phyloP scores from a whole-genome alignment of 2,888 invertebrate species.

The Cephalotes varians region DNA sequence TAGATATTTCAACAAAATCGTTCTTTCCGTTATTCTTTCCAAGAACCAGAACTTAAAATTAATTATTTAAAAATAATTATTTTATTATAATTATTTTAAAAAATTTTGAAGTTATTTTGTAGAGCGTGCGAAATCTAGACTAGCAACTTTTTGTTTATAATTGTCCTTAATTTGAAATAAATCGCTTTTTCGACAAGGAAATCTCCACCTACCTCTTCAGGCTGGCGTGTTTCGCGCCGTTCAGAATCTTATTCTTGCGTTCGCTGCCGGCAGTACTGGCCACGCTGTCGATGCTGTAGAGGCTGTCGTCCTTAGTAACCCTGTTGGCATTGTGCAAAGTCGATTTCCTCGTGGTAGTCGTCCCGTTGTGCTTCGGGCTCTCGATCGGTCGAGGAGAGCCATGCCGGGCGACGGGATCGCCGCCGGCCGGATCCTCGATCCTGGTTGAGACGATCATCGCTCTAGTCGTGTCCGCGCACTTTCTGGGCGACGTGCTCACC shows the following conservation, averaged over 20 bases:
- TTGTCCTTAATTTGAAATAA: background rate
- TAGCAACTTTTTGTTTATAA: background rate
- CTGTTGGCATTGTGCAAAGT: slow-evolving; percentile 74
- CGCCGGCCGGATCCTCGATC: slow-evolving; percentile 66
- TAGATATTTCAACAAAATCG: too few relatives aligned
- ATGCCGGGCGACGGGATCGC: slow-evolving; percentile 29
- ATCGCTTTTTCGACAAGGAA: background rate
- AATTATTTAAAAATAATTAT: too few relatives aligned
- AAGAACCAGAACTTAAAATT: too few relatives aligned
- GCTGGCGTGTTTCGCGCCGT: slow-evolving; percentile 91
- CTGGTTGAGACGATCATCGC: slow-evolving; percentile 76
- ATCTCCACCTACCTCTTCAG: slow-evolving; percentile 88
- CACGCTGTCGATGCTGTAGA: slow-evolving; percentile 90
- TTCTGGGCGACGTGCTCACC: slow-evolving; percentile 65
- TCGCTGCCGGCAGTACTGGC: slow-evolving; percentile 89
- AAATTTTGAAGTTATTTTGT: slow-evolving; percentile 20
- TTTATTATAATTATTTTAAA: background rate
- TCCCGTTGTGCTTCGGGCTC: slow-evolving; percentile 85
- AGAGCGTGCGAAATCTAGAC: background rate
- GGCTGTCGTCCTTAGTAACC: slow-evolving; percentile 89
- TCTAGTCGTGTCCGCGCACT: slow-evolving; percentile 65
- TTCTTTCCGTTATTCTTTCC: too few relatives aligned
- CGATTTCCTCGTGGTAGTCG: slow-evolving; percentile 77
- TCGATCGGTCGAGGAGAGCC: slow-evolving; percentile 66
- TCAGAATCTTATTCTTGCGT: slow-evolving; percentile 90